Percentiles rank a stretch among this genome's conserved stretches.
Conservation (phyloP, 1,140 invertebrate species). For the Drosophila yakuba region DNA sequence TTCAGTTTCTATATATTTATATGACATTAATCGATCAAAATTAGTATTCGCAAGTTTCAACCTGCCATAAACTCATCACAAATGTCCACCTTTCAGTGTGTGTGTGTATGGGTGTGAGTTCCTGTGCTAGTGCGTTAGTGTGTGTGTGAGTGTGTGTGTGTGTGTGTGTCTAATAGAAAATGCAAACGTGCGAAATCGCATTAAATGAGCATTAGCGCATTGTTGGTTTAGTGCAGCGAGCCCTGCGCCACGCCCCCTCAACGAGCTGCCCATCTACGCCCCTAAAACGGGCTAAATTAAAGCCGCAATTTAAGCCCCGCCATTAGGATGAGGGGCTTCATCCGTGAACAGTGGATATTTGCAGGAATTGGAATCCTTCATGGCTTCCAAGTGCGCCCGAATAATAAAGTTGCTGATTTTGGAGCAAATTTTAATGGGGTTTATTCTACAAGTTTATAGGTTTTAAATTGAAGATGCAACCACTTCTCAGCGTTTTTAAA, state of each 20-base stretch:
- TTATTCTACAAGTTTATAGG: too few species aligned
- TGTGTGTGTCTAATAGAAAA: constrained; percentile 57
- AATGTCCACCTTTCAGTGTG: constrained; percentile 11
- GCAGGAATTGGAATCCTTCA: constrained; percentile 2
- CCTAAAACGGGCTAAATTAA: constrained; percentile 18
- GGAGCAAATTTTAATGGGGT: too few species aligned
- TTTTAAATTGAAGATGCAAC: background rate
- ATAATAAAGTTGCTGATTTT: constrained; percentile 1
- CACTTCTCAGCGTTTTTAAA: too few species aligned
- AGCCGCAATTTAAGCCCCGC: constrained; percentile 37
- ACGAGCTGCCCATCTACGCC: too few species aligned
- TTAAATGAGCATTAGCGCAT: constrained; percentile 80
- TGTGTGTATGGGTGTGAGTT: constrained; percentile 6
- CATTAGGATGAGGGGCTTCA: constrained; percentile 18
- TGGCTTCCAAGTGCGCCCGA: background rate
- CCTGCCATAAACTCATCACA: constrained; percentile 7
- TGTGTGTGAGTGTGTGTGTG: constrained; percentile 16
- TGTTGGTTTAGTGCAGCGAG: constrained; percentile 61
- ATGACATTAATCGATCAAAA: too few species aligned
- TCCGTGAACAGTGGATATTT: background rate
- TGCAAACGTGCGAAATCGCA: constrained; percentile 81
- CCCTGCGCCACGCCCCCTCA: background rate
- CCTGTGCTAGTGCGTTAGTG: constrained; percentile 9
- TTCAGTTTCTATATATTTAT: too few species aligned
- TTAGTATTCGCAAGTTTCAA: background rate